Conservation (phyloP, 2,113 vertebrate genomes). For the Acanthisitta chloris region DNA sequence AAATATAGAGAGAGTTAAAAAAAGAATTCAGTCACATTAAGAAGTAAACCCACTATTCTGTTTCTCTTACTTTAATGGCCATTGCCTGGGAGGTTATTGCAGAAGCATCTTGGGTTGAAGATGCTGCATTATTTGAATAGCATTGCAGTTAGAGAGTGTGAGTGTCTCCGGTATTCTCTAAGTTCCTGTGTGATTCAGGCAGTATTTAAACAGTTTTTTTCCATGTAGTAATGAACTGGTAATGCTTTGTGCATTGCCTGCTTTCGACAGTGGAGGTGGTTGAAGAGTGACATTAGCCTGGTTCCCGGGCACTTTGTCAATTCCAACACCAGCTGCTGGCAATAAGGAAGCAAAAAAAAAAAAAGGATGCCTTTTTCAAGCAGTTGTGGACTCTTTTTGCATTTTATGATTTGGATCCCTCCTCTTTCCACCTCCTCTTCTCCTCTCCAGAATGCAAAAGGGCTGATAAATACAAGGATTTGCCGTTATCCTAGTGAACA, state of each 20-base stretch:
- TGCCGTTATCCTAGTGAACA: not conserved
- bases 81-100: not conserved
- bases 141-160: not conserved
- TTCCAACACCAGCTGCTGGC: conserved; percentile 3
- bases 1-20: not conserved
- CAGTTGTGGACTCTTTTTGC: not conserved
- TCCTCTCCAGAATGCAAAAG: not conserved
- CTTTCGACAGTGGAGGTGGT: not conserved
- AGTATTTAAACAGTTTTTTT: not conserved
- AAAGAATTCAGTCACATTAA: not conserved
- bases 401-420: not conserved
- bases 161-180: not conserved
- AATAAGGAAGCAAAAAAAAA: not conserved
- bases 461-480: not conserved
- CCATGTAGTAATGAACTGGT: not conserved
- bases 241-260: not conserved
- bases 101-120: not conserved
- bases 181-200: not conserved
- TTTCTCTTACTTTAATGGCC: not conserved
- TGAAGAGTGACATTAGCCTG: not conserved
- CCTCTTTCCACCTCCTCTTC: not conserved
- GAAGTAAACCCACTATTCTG: not conserved
- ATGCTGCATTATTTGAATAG: not conserved
- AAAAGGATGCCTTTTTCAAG: not conserved
- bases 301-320: not conserved